Base-by-base conservation (phyloP, 1,140 invertebrate genomes). In the Scaptomyza graminum region DNA sequence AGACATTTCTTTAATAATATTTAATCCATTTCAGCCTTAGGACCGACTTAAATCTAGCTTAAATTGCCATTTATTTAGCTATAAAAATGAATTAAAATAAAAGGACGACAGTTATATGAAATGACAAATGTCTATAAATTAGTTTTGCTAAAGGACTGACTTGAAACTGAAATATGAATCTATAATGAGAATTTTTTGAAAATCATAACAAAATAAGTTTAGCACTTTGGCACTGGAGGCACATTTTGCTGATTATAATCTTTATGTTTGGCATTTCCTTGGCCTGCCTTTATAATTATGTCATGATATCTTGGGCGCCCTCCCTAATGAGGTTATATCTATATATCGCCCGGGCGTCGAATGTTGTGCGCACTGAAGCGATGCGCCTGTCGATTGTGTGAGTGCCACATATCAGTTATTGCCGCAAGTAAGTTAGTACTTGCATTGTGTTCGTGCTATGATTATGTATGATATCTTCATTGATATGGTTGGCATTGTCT, bases 401-500 rank as follows among this genome's bases (percentile, higher is more conserved):
- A 57, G 52, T 69, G 49, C 49, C 37, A 51, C 52, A 57, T 22
- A 54, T 52, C 63, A 66, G 44, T 46, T 56, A 43, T 65, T 25
- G 52, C 31, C 2, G 31, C 31, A 34, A 34, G 31, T 37, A 13
- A 52, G 50, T 51, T n/a, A 25, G 54, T 31, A 50, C 41, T 54
- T 15, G 34, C 46, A 85, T 87, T 87, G 73, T 77, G 55, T 65
- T 79, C 75, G 13, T 57, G 63, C 64, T 54, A 69, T 59, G 60
- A 43, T 68, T 74, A 51, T 62, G 41, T 64, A 65, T 83, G 73
- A 85, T 85, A 85, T 64, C 81, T 85, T 80, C 74, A 85, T 79
- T 88, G 83, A 82, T 85, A 76, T 75, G 50, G 71, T 61, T 85
- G 82, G 82, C 82, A 85, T 85, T 85, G 82, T 85, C 78, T 85